phyloP scores from a whole-genome alignment of 1,140 invertebrate genomes.

The Tigriopus japonicus region DNA sequence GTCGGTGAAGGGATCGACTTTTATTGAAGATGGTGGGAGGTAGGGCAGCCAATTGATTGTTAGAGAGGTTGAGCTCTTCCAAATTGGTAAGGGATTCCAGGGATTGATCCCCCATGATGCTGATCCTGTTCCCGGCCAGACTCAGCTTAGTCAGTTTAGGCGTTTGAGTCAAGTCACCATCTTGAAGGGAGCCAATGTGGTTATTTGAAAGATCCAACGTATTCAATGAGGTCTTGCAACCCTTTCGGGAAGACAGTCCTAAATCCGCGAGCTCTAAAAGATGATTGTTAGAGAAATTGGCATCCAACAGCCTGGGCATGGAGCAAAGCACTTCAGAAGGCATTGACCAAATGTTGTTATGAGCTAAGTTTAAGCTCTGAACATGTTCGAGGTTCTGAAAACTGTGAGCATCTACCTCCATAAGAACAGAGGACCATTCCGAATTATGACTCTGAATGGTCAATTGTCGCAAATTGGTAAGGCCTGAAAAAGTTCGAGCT shows the following conservation, averaged over 20 bases:
- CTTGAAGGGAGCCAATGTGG: constrained; percentile 31
- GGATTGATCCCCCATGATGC: constrained; percentile 19
- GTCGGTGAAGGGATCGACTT: constrained; percentile 44
- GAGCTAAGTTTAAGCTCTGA: constrained; percentile 47
- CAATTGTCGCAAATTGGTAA: constrained; percentile 48
- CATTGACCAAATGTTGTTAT: constrained; percentile 72
- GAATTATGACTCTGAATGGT: constrained; percentile 48
- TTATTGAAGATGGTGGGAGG: constrained; percentile 37
- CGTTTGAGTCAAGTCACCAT: not conserved
- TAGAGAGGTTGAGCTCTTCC: constrained; percentile 9
- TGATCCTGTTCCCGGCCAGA: constrained; percentile 44
- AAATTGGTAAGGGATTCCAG: constrained; percentile 17
- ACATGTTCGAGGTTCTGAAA: constrained; percentile 16
- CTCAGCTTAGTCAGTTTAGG: constrained; percentile 29
- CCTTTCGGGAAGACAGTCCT: constrained; percentile 33
- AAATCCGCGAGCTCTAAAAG: constrained; percentile 54
- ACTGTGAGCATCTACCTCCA: constrained; percentile 15
- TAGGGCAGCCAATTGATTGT: constrained; percentile 21
- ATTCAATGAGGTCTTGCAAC: not conserved
- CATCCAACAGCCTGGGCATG: constrained; percentile 33
- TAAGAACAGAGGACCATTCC: constrained; percentile 16
- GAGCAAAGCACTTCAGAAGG: constrained; percentile 63
- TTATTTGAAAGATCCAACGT: constrained; percentile 43
- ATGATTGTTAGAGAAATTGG: constrained; percentile 44
- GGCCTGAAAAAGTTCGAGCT: constrained; percentile 48